phyloP scores from a whole-genome alignment of 2,113 vertebrate species.

The Porphyrio hochstetteri region DNA sequence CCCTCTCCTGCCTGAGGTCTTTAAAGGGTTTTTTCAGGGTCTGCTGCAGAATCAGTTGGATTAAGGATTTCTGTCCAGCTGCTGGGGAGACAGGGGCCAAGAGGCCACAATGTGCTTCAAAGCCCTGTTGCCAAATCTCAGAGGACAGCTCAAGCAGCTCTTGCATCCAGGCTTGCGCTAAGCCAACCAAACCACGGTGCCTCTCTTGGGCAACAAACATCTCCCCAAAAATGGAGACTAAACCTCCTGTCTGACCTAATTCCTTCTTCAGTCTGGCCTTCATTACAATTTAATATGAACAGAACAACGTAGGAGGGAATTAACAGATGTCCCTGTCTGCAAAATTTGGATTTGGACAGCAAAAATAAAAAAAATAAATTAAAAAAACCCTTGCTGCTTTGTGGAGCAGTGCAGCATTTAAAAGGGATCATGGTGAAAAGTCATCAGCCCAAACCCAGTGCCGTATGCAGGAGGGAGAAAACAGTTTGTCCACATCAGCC shows the following conservation, averaged over 20 bases:
- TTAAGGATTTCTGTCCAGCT: background rate
- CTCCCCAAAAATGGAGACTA: slow-evolving; percentile 42
- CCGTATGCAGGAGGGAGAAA: background rate
- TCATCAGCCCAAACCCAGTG: fast-evolving
- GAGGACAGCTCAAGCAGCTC: slow-evolving; percentile 20
- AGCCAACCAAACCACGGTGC: slow-evolving; percentile 9
- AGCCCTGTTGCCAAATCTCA: background rate
- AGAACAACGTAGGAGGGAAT: slow-evolving; percentile 62
- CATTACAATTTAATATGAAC: slow-evolving; percentile 63
- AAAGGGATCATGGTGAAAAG: background rate
- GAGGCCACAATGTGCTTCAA: background rate
- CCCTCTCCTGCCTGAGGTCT: background rate
- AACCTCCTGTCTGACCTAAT: slow-evolving; percentile 61
- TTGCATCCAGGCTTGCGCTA: background rate
- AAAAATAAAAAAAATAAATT: background rate
- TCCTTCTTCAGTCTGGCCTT: slow-evolving; percentile 59
- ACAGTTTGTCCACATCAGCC: background rate
- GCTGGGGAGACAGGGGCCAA: background rate
- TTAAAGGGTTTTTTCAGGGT: background rate
- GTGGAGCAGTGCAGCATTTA: background rate
- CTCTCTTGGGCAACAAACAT: slow-evolving; percentile 33
- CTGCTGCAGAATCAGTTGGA: slow-evolving; percentile 28
- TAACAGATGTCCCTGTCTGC: slow-evolving; percentile 64
- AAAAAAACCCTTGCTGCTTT: background rate
- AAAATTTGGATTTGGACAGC: slow-evolving; percentile 57